phyloP scores from a whole-genome alignment of 2,113 vertebrate genomes.

The Callorhinus ursinus region DNA sequence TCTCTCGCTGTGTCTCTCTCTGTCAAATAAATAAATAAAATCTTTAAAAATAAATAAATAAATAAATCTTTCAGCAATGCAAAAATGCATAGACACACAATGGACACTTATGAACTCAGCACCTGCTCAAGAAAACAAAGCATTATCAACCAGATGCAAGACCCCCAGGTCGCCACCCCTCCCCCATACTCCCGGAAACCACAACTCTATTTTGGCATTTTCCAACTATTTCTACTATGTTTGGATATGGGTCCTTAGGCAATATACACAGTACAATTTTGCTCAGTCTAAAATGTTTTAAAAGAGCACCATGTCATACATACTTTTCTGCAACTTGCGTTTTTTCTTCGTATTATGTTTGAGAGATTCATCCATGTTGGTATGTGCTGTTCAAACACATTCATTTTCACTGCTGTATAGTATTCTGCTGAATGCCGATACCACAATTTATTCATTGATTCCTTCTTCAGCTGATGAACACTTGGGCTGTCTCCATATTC shows the following conservation, averaged over 20 bases:
- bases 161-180: fast-evolving
- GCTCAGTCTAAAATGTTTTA: neutral
- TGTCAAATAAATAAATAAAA: too few relatives aligned
- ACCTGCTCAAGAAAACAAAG: neutral
- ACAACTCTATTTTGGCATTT: neutral
- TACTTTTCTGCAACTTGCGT: neutral
- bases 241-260: neutral
- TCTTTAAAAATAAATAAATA: too few relatives aligned
- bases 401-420: neutral
- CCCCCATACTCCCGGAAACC: neutral
- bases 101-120: neutral
- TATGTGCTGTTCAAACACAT: neutral
- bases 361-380: neutral
- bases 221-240: neutral
- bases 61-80: neutral
- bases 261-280: neutral
- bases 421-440: neutral
- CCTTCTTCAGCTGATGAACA: neutral
- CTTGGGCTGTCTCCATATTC: too few relatives aligned
- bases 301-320: neutral
- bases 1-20: too few relatives aligned
- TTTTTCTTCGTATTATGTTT: neutral
- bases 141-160: neutral
- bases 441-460: neutral
- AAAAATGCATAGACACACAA: neutral